Evolutionary conservation across 1,140 invertebrate genomes (phyloP).

Genomic region (Hetaerina americana): DNA sequence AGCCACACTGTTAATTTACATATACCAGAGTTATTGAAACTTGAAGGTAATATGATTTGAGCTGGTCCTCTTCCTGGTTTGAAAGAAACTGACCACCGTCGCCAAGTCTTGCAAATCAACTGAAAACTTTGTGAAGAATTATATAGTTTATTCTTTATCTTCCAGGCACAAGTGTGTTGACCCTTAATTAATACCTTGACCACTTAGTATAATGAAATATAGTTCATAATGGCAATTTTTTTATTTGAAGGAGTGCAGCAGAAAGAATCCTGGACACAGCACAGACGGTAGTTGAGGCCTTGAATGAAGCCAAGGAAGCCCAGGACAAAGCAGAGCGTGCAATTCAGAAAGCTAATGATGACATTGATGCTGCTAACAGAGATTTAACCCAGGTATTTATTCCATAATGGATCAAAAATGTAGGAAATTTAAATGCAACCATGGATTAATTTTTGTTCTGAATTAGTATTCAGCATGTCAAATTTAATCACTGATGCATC

Average conservation of each 20-base stretch:
- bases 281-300: conserved; percentile 38
- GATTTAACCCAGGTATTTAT: conserved; percentile 54
- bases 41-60: too few relatives aligned
- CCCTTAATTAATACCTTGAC: neutral
- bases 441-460: too few relatives aligned
- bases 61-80: too few relatives aligned
- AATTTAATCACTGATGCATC: neutral
- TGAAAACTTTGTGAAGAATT: neutral
- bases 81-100: too few relatives aligned
- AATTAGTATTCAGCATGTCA: too few relatives aligned
- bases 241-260: conserved; percentile 32
- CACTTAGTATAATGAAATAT: neutral
- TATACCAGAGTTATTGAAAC: too few relatives aligned
- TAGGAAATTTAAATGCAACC: too few relatives aligned
- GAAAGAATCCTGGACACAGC: conserved; percentile 39
- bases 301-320: conserved; percentile 55
- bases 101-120: neutral
- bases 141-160: neutral
- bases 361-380: conserved; percentile 59
- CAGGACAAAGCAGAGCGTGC: conserved; percentile 64
- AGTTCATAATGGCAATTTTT: too few relatives aligned
- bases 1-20: too few relatives aligned
- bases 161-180: neutral
- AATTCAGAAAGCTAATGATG: conserved; percentile 62
- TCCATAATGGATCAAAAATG: too few relatives aligned